Evolutionary conservation across 2,113 vertebrate genomes (phyloP).

Genomic region (Eonycteris spelaea): DNA sequence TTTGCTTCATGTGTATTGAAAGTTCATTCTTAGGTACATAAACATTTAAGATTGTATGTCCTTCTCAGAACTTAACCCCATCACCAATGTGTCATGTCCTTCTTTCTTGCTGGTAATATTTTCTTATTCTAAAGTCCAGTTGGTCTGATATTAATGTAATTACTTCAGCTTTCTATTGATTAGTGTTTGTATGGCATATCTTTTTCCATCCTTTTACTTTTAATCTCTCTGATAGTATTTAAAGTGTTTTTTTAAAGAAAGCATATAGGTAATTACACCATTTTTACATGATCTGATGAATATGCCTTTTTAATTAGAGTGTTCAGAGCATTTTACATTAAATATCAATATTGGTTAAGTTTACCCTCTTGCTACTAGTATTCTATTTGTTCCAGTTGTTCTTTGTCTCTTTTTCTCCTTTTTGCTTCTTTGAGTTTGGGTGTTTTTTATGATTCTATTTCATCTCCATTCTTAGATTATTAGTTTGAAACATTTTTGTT

Average conservation of each 20-base stretch:
- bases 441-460: background rate
- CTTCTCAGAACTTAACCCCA: background rate
- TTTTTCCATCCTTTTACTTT: constrained; percentile 15
- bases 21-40: background rate
- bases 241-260: background rate
- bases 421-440: background rate
- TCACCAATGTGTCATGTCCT: background rate
- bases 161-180: background rate
- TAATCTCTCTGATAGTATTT: background rate
- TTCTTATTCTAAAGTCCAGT: background rate
- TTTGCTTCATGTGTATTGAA: background rate
- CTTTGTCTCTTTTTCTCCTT: background rate
- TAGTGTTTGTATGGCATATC: background rate
- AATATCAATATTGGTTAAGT: background rate
- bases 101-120: background rate
- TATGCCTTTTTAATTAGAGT: background rate
- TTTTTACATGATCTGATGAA: background rate
- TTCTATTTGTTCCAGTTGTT: background rate
- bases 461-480: background rate
- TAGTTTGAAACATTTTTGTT: background rate
- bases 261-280: background rate
- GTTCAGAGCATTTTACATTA: background rate
- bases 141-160: background rate
- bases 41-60: background rate
- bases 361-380: background rate